These are phyloP conservation scores for Melipona beecheii DNA, from an alignment of 2,888 invertebrate species.

Conservation along the genomic window DNA sequence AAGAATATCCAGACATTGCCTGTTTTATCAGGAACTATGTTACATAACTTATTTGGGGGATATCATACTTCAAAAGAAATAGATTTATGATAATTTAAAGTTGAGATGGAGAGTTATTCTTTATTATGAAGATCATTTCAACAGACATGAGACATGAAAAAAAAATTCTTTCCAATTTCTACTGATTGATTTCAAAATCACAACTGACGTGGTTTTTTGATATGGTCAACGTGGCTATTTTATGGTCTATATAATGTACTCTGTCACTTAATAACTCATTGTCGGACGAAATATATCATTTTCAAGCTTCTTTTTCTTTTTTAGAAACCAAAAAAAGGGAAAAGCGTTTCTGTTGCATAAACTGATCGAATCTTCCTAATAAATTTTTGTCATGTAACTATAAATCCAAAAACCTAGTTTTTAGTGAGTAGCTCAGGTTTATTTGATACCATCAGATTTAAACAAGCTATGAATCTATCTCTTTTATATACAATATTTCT, in stretches of 20 bases:
- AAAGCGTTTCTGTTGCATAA: slow-evolving; percentile 20
- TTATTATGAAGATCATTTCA: too few relatives aligned
- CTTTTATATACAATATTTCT: neutral
- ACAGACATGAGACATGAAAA: neutral
- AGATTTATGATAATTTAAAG: neutral
- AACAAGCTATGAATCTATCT: neutral
- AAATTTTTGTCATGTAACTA: neutral
- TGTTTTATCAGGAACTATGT: neutral
- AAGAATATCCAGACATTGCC: slow-evolving; percentile 4
- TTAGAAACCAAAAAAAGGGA: slow-evolving; percentile 11
- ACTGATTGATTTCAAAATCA: neutral
- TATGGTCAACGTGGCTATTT: too few relatives aligned
- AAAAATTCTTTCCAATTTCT: neutral
- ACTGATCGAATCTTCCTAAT: neutral
- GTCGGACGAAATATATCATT: neutral
- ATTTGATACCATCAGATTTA: too few relatives aligned
- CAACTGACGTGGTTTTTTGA: too few relatives aligned
- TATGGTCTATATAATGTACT: neutral
- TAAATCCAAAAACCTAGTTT: too few relatives aligned
- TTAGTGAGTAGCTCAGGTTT: too few relatives aligned
- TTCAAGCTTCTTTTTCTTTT: slow-evolving; percentile 1
- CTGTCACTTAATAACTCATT: neutral
- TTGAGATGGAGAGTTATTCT: too few relatives aligned
- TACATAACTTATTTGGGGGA: neutral
- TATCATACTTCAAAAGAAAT: neutral